These are phyloP conservation scores for Diplazon laetatorius DNA, from an alignment of 2,888 invertebrate genomes.

Conservation along the genomic window DNA sequence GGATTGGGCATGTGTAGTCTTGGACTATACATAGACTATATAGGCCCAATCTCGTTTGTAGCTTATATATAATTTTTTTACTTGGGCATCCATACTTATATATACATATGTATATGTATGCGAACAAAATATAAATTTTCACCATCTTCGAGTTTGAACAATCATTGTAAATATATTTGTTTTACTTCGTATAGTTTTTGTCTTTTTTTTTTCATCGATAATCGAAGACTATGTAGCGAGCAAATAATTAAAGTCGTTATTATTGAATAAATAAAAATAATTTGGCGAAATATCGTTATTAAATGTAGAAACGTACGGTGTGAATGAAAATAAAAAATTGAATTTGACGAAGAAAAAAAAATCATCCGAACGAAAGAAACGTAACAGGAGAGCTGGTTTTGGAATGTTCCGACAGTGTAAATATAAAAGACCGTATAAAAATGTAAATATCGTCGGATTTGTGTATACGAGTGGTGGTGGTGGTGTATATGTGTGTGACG, in stretches of 20 bases:
- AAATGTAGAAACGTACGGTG: not conserved
- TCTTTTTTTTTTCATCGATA: not conserved
- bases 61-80: too few species aligned
- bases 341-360: not conserved
- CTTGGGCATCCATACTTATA: too few species aligned
- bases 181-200: constrained; percentile 19
- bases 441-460: constrained; percentile 48
- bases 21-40: too few species aligned
- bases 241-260: not conserved
- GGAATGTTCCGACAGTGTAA: constrained; percentile 28
- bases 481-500: constrained; percentile 11
- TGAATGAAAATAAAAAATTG: not conserved
- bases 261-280: constrained; percentile 19
- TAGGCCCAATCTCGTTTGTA: too few species aligned
- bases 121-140: not conserved
- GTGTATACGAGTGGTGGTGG: constrained; percentile 37
- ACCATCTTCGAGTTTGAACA: not conserved
- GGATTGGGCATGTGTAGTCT: too few species aligned
- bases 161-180: constrained; percentile 22
- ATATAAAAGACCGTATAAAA: constrained; percentile 36
- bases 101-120: too few species aligned
- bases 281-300: constrained; percentile 15
- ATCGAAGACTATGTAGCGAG: constrained; percentile 9
- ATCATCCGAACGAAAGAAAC: too few species aligned
- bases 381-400: constrained; percentile 13